phyloP scores from a whole-genome alignment of 2,797 vertebrate species.

The Lacerta agilis region DNA sequence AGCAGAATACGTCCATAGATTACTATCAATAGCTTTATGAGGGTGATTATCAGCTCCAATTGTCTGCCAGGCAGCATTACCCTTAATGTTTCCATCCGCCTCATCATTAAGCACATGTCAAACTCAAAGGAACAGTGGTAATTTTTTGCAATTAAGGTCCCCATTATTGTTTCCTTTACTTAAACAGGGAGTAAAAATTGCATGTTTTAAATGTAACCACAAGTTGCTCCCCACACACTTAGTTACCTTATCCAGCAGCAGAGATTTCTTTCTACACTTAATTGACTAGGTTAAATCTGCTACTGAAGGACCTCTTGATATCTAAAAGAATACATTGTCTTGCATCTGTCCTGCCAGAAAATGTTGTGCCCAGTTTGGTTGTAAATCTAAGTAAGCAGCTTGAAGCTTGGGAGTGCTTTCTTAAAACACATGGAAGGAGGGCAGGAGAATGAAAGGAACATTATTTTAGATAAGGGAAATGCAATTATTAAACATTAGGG shows the following conservation, averaged over 20 bases:
- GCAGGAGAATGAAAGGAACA: background rate
- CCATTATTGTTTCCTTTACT: slow-evolving; percentile 86
- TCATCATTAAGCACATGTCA: slow-evolving; percentile 82
- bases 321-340: background rate
- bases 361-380: background rate
- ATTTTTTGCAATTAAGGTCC: slow-evolving; percentile 83
- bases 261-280: slow-evolving; percentile 35
- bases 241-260: slow-evolving; percentile 29
- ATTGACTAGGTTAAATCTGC: slow-evolving; percentile 36
- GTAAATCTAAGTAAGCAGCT: background rate
- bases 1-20: slow-evolving; percentile 59
- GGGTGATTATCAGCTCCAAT: slow-evolving; percentile 73
- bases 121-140: slow-evolving; percentile 77
- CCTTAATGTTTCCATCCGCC: slow-evolving; percentile 81
- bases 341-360: slow-evolving; percentile 11
- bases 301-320: slow-evolving; percentile 28
- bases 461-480: background rate
- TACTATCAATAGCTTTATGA: slow-evolving; percentile 60
- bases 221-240: slow-evolving; percentile 55
- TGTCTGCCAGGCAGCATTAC: slow-evolving; percentile 74
- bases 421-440: background rate
- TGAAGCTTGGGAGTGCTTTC: background rate
- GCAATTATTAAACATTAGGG: background rate
- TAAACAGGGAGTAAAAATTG: slow-evolving; percentile 78
- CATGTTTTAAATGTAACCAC: slow-evolving; percentile 77